These are phyloP conservation scores for Brachyalestes nurse DNA, from an alignment of 2,797 vertebrate species.

Conservation along the genomic window DNA sequence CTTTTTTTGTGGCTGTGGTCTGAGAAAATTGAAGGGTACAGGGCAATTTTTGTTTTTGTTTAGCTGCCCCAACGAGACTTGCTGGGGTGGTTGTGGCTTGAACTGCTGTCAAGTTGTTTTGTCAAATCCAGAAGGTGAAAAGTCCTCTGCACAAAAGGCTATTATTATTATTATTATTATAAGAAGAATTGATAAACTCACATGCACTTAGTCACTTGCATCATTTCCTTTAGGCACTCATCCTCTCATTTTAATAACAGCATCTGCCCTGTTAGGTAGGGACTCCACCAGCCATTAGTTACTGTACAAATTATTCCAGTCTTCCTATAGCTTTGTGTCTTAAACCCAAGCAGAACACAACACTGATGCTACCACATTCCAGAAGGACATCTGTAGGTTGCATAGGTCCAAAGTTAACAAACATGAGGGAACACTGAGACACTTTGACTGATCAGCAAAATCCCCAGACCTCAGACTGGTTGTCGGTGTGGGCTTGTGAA, in stretches of 20 bases:
- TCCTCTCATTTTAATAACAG: too few relatives aligned
- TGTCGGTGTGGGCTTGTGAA: not conserved
- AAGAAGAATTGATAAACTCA: too few relatives aligned
- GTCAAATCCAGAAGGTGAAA: conserved; percentile 14
- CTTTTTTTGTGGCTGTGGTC: conserved; percentile 16
- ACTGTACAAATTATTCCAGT: too few relatives aligned
- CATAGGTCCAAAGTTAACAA: not conserved
- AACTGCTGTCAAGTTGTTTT: conserved; percentile 21
- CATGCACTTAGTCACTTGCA: too few relatives aligned
- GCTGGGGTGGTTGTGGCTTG: not conserved
- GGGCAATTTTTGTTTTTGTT: conserved; percentile 25
- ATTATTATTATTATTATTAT: not conserved
- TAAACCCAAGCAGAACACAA: not conserved
- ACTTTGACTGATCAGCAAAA: not conserved
- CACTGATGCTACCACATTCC: not conserved
- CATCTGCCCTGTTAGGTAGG: too few relatives aligned
- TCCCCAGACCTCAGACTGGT: not conserved
- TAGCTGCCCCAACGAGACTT: conserved; percentile 33
- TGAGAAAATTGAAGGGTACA: conserved; percentile 44
- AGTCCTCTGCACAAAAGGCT: not conserved
- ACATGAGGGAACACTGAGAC: not conserved
- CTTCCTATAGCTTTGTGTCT: too few relatives aligned
- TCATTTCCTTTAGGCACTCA: not conserved
- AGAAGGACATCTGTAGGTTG: not conserved
- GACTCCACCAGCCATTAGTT: too few relatives aligned